Conservation (phyloP, 2,888 invertebrate species). For the Neuroscelio doddi region DNA sequence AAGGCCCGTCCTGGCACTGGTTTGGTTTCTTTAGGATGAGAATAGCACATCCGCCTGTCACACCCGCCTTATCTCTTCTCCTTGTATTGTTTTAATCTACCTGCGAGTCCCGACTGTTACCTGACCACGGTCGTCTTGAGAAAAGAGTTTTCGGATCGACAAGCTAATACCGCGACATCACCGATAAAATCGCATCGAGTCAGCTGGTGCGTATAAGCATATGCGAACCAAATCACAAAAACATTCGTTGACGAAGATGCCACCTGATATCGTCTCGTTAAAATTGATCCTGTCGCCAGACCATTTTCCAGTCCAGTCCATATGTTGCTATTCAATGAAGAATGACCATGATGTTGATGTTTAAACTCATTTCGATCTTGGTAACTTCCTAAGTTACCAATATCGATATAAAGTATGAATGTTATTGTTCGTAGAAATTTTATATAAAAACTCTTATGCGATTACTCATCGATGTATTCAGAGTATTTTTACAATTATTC, state of each 20-base stretch:
- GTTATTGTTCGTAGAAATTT: too few species aligned
- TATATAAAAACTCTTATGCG: too few species aligned
- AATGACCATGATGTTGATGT: too few species aligned
- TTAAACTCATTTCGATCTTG: not conserved
- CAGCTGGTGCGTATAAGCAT: not conserved
- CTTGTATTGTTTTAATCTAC: conserved; percentile 64
- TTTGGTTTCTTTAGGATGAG: conserved; percentile 39
- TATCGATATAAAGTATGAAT: too few species aligned
- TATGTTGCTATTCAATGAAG: too few species aligned
- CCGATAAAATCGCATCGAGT: conserved; percentile 40
- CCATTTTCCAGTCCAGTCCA: conserved; percentile 2
- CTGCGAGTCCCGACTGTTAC: too few species aligned
- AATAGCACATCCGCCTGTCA: conserved; percentile 63
- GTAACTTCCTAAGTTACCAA: not conserved
- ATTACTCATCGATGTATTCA: too few species aligned
- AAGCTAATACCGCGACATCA: conserved; percentile 44
- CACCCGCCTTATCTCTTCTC: conserved; percentile 60
- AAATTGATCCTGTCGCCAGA: conserved; percentile 54
- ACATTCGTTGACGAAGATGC: conserved; percentile 36
- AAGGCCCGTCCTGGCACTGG: conserved; percentile 56
- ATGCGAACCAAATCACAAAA: not conserved
- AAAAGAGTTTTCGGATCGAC: conserved; percentile 11
- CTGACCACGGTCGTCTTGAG: not conserved
- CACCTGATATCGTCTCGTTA: conserved; percentile 37
- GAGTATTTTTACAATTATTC: too few species aligned